phyloP scores from a whole-genome alignment of 2,888 invertebrate genomes.

The Eulithis prunata region DNA sequence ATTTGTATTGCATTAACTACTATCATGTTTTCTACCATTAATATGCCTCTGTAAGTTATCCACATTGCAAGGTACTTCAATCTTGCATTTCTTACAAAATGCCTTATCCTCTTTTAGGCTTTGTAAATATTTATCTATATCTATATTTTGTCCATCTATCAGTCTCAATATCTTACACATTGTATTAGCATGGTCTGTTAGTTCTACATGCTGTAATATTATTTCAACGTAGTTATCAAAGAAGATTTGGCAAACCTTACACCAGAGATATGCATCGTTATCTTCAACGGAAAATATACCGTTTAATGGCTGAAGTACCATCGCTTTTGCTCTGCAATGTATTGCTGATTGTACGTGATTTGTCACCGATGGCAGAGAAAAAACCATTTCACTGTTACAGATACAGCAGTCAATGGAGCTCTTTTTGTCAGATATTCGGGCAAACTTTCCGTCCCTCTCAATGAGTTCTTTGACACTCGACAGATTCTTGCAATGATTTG shows the following conservation, averaged over 20 bases:
- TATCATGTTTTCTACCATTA: conserved; percentile 47
- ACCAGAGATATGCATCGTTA: conserved; percentile 57
- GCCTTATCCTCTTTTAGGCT: conserved; percentile 58
- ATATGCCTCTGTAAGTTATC: conserved; percentile 59
- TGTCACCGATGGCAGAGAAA: conserved; percentile 41
- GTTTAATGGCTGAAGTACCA: conserved; percentile 60
- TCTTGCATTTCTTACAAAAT: conserved; percentile 53
- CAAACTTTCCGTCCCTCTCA: conserved; percentile 53
- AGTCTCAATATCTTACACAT: conserved; percentile 51
- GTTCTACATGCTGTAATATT: conserved; percentile 59
- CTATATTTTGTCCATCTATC: conserved; percentile 56
- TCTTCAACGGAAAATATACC: conserved; percentile 62
- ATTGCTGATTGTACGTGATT: conserved; percentile 45
- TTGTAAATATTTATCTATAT: conserved; percentile 57
- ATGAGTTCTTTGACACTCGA: conserved; percentile 43
- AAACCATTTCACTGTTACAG: conserved; percentile 48
- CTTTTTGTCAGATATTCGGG: conserved; percentile 47
- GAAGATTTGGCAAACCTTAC: conserved; percentile 61
- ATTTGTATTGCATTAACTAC: not conserved
- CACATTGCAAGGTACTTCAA: conserved; percentile 55
- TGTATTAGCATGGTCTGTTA: conserved; percentile 47
- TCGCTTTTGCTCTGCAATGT: conserved; percentile 53
- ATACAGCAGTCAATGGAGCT: conserved; percentile 47
- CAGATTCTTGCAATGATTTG: conserved; percentile 42
- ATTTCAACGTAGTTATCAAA: conserved; percentile 59